Conservation (phyloP, 2,113 vertebrate species). For the Petaurus breviceps region DNA sequence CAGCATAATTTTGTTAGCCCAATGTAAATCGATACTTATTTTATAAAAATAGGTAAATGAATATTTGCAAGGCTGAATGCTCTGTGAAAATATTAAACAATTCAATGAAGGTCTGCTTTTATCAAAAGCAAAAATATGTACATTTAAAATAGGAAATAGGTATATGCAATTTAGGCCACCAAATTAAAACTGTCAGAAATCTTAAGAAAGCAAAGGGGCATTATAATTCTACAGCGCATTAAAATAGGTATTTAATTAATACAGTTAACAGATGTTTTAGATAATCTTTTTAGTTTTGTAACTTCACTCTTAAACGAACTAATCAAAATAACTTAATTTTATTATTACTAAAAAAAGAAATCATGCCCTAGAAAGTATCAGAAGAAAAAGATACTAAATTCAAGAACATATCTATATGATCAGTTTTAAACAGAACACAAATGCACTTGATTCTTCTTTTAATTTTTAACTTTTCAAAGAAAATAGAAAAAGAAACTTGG, state of each 20-base stretch:
- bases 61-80: not conserved
- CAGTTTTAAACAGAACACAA: conserved; percentile 26
- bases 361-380: conserved; percentile 25
- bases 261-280: not conserved
- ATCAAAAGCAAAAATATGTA: conserved; percentile 6
- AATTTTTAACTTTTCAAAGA: conserved; percentile 34
- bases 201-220: not conserved
- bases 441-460: conserved; percentile 27
- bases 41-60: conserved; percentile 10
- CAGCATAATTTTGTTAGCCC: not conserved
- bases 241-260: conserved; percentile 8
- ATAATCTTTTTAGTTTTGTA: conserved; percentile 19
- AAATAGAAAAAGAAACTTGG: conserved; percentile 29
- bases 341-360: conserved; percentile 50
- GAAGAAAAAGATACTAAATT: conserved; percentile 20
- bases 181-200: not conserved
- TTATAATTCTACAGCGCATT: conserved; percentile 1
- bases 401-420: not conserved
- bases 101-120: not conserved
- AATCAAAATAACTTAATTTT: conserved; percentile 19
- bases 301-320: not conserved
- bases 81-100: conserved; percentile 32
- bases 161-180: not conserved
- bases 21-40: conserved; percentile 15
- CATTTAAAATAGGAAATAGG: not conserved